Percentiles rank a stretch among this genome's conserved stretches.
Evolutionary conservation across 2,113 vertebrate genomes (phyloP).

Genomic region (Sinocyclocheilus rhinocerous): DNA sequence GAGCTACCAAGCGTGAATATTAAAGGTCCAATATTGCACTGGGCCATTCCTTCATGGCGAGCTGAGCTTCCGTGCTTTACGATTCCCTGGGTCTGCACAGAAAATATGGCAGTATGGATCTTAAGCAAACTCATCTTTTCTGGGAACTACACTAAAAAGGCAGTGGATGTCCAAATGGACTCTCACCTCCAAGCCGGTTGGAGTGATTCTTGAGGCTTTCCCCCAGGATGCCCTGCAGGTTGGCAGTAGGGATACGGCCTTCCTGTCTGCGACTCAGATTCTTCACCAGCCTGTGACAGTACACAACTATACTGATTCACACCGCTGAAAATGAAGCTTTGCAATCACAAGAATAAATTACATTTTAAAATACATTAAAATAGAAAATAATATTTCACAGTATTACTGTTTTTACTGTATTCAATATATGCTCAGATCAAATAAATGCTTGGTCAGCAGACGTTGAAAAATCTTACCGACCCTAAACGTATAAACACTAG

Average conservation of each 20-base stretch:
- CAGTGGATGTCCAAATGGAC: constrained; percentile 2
- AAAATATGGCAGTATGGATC: constrained; percentile 34
- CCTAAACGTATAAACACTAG: not conserved
- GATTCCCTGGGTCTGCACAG: constrained; percentile 76
- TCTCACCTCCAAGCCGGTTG: constrained; percentile 78
- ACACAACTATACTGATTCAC: not conserved
- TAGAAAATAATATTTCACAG: not conserved
- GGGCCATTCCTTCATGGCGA: constrained; percentile 72
- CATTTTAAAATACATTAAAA: not conserved
- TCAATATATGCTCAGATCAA: not conserved
- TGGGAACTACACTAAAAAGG: not conserved
- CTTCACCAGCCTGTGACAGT: constrained; percentile 81
- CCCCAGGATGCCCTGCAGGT: constrained; percentile 79
- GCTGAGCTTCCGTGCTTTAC: constrained; percentile 85
- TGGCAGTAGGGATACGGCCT: constrained; percentile 78
- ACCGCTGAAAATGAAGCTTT: not conserved
- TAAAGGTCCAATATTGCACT: not conserved
- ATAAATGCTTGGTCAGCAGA: not conserved
- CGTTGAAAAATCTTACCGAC: not conserved
- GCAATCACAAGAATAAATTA: not conserved
- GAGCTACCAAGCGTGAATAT: not conserved
- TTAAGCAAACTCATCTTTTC: not conserved
- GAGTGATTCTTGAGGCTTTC: constrained; percentile 76
- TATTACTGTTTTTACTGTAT: not conserved
- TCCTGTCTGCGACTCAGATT: constrained; percentile 87